A percentile compares a stretch with the other conserved stretches of the same genome.
Evolutionary conservation across 2,888 invertebrate species (phyloP).

Genomic region (Drosophila mimetica): DNA sequence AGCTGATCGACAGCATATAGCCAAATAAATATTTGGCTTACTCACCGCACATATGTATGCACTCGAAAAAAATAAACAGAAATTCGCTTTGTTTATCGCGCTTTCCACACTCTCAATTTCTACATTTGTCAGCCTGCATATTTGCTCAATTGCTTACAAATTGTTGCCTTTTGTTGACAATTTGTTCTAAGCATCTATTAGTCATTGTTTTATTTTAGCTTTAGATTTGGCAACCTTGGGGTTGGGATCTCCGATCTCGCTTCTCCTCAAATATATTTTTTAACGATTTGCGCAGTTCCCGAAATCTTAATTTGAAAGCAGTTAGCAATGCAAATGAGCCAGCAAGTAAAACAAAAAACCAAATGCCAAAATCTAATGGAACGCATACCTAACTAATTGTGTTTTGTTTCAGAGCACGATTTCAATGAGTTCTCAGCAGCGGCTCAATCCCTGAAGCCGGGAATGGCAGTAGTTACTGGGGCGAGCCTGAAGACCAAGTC

Average conservation of each 20-base stretch:
- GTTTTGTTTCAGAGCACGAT: slow-evolving; percentile 68
- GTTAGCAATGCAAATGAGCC: slow-evolving; percentile 34
- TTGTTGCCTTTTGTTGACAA: slow-evolving; percentile 13
- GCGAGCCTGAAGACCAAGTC: slow-evolving; percentile 70
- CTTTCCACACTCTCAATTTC: slow-evolving; percentile 19
- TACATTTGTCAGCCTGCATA: slow-evolving; percentile 4
- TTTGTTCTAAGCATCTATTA: slow-evolving; percentile 19
- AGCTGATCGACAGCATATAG: slow-evolving; percentile 35
- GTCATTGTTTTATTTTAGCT: slow-evolving; percentile 21
- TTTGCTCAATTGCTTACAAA: slow-evolving; percentile 22
- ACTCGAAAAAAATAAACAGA: slow-evolving; percentile 20
- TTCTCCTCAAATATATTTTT: slow-evolving; percentile 13
- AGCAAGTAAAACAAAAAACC: slow-evolving; percentile 11
- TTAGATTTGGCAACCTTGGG: slow-evolving; percentile 14
- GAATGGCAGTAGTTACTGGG: slow-evolving; percentile 51
- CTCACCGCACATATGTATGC: slow-evolving; percentile 7
- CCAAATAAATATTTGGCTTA: slow-evolving; percentile 29
- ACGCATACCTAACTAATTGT: slow-evolving; percentile 7
- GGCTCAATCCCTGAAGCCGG: slow-evolving; percentile 62
- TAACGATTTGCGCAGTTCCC: slow-evolving; percentile 49
- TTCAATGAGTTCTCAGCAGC: slow-evolving; percentile 80
- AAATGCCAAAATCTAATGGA: slow-evolving; percentile 17
- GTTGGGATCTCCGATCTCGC: slow-evolving; percentile 1
- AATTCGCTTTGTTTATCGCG: neutral
- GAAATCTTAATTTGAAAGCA: slow-evolving; percentile 25